Evolutionary conservation across 2,888 invertebrate species (phyloP).

Genomic region (Caenorhabditis sinica): DNA sequence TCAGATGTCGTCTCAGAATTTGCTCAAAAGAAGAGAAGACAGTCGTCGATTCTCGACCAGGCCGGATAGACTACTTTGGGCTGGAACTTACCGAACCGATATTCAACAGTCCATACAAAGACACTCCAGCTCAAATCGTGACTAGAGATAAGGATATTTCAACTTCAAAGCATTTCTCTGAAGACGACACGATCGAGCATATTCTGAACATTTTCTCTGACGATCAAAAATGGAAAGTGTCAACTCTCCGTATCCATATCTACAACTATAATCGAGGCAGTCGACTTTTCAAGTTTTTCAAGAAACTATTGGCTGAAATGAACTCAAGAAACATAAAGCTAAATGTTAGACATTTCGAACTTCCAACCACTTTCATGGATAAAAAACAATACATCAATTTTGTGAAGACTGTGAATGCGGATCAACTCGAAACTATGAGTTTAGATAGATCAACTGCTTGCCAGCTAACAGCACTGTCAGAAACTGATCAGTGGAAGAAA

Average conservation of each 20-base stretch:
- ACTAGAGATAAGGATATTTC: neutral
- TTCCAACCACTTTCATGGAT: neutral
- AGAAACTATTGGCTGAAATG: neutral
- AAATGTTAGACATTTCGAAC: neutral
- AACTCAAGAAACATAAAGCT: neutral
- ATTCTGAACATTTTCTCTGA: neutral
- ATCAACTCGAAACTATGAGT: neutral
- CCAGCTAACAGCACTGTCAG: neutral
- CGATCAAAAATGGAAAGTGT: neutral
- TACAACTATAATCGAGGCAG: neutral
- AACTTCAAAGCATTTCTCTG: neutral
- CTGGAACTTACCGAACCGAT: neutral
- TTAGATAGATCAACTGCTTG: neutral
- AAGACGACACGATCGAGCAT: neutral
- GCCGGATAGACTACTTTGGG: neutral
- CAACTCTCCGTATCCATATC: conserved; percentile 1
- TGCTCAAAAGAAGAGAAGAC: conserved; percentile 7
- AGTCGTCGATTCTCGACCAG: conserved; percentile 3
- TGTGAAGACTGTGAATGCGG: neutral
- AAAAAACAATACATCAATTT: neutral
- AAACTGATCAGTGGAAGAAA: conserved; percentile 9
- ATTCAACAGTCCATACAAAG: neutral
- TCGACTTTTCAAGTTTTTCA: conserved; percentile 20
- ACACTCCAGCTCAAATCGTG: neutral
- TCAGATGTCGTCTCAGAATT: conserved; percentile 2